Evolutionary conservation across 2,797 vertebrate species (phyloP).

Genomic region (Myripristis murdjan): DNA sequence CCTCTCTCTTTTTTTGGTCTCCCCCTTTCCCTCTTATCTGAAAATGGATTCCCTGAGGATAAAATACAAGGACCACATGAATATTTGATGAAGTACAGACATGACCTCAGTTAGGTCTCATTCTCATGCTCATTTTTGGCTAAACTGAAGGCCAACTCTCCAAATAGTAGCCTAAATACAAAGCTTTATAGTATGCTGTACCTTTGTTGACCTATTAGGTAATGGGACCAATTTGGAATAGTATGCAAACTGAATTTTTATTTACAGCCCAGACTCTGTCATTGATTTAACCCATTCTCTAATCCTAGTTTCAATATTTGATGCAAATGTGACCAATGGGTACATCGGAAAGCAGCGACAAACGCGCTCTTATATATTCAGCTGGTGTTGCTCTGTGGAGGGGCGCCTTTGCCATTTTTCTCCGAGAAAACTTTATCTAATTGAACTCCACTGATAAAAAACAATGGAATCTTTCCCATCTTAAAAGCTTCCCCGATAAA

Average conservation of each 20-base stretch:
- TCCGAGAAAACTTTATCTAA: slow-evolving; percentile 46
- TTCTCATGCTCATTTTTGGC: slow-evolving; percentile 38
- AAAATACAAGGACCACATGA: slow-evolving; percentile 63
- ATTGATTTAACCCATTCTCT: slow-evolving; percentile 21
- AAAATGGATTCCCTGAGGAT: slow-evolving; percentile 58
- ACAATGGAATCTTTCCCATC: slow-evolving; percentile 71
- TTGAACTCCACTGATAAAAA: slow-evolving; percentile 70
- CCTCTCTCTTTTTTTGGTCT: slow-evolving; percentile 13
- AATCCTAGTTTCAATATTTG: slow-evolving; percentile 3
- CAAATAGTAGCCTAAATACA: not conserved
- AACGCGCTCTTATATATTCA: slow-evolving; percentile 5
- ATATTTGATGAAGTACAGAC: slow-evolving; percentile 72
- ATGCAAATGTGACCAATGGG: slow-evolving; percentile 24
- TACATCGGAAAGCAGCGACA: slow-evolving; percentile 11
- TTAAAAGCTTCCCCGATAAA: slow-evolving; percentile 79
- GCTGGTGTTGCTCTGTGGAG: not conserved
- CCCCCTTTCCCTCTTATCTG: slow-evolving; percentile 49
- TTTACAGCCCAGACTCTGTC: not conserved
- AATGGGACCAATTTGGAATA: not conserved
- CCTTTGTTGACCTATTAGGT: slow-evolving; percentile 21
- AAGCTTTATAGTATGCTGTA: slow-evolving; percentile 10
- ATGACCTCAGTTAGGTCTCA: slow-evolving; percentile 61
- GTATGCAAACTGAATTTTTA: slow-evolving; percentile 10
- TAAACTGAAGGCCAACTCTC: slow-evolving; percentile 15
- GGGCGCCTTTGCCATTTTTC: slow-evolving; percentile 34